Evolutionary conservation across 2,797 vertebrate species (phyloP).

Genomic region (Carduelis carduelis): DNA sequence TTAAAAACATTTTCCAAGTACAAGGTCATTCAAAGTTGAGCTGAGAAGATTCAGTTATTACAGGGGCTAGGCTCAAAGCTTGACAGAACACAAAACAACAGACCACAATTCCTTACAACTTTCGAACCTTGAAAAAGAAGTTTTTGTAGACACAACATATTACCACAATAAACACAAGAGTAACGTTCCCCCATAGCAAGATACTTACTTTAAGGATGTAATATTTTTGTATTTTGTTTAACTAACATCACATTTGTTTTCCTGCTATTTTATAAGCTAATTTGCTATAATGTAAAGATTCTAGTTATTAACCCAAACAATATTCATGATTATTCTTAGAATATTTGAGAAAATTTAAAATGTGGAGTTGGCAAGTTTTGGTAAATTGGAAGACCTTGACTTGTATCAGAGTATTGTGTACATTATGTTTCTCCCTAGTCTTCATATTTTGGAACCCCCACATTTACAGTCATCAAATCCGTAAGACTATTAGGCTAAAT

Average conservation of each 20-base stretch:
- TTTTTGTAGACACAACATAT: neutral
- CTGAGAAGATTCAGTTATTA: neutral
- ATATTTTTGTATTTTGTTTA: neutral
- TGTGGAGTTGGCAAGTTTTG: neutral
- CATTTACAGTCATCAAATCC: neutral
- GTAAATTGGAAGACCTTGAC: neutral
- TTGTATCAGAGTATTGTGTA: neutral
- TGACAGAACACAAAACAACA: neutral
- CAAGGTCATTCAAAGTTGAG: constrained; percentile 32
- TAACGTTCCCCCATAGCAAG: neutral
- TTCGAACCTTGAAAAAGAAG: neutral
- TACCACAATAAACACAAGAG: neutral
- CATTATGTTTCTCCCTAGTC: neutral
- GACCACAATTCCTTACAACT: neutral
- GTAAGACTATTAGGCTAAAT: neutral
- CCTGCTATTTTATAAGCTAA: neutral
- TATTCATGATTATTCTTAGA: neutral
- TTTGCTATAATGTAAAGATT: neutral
- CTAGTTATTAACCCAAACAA: neutral
- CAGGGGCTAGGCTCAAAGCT: neutral
- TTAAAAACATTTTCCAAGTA: constrained; percentile 35
- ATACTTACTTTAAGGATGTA: neutral
- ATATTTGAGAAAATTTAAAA: neutral
- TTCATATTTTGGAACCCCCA: neutral
- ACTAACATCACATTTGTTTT: neutral